phyloP scores from a whole-genome alignment of 2,888 invertebrate genomes.

The Falcaria lacertinaria region DNA sequence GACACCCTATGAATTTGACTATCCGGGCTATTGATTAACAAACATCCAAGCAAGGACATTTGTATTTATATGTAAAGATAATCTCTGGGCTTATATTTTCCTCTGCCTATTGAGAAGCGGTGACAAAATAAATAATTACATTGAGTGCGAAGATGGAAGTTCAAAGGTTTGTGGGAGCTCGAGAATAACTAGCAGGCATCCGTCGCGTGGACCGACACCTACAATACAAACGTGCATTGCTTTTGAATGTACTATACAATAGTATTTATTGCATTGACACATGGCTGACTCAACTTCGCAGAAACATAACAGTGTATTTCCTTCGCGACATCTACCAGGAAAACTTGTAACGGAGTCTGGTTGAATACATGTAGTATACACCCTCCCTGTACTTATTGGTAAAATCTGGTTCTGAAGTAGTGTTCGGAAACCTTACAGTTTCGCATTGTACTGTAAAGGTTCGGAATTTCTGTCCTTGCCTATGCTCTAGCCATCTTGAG shows the following conservation, averaged over 20 bases:
- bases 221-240: background rate
- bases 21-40: too few relatives aligned
- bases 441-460: too few relatives aligned
- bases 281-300: conserved; percentile 29
- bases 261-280: conserved; percentile 2
- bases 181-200: background rate
- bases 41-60: too few relatives aligned
- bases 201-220: conserved; percentile 1
- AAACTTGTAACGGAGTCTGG: background rate
- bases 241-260: background rate
- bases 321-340: conserved; percentile 2
- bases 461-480: too few relatives aligned
- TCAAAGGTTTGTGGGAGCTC: background rate
- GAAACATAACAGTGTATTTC: conserved; percentile 14
- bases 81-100: background rate
- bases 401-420: too few relatives aligned
- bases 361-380: background rate
- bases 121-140: background rate
- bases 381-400: background rate
- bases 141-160: conserved; percentile 1
- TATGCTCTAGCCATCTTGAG: too few relatives aligned
- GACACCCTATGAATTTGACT: too few relatives aligned
- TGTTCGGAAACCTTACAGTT: too few relatives aligned
- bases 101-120: background rate
- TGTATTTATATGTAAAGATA: background rate